Evolutionary conservation across 2,888 invertebrate species (phyloP), one percentile per base, ranked within the genome.

Genomic region (Tinea trinotella): DNA sequence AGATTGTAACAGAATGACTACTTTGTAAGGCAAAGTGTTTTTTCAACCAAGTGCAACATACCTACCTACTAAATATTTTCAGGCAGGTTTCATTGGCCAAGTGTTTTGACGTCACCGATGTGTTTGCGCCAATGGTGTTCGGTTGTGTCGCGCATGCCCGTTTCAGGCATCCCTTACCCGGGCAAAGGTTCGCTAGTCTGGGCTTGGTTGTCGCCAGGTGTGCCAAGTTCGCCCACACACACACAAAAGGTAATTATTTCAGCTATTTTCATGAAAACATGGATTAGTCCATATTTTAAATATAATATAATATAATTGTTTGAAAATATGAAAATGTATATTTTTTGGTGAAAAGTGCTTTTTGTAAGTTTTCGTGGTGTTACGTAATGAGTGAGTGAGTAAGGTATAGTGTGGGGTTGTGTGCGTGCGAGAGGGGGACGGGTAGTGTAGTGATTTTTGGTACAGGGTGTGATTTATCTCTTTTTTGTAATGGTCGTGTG

Each of bases 41-140:
- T 48, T 48, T 18, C 12, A 4, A 17, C 19, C 3, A 20, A 48
- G 2, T 20, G 48, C 19, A 18, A 9, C n/a, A 15, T 40, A 13
- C 72, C 75, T 83, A 82, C 82, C 84, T 84, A 84, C 82, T 78
- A 80, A n/a, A 80, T 76, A 68, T 44, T 76, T 84, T 84, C 83
- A 83, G 83, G 63, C 56, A 57, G 55, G 9, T 34, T 49, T 59
- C 34, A 82, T 84, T 84, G 82, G 84, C 54, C 55, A 63, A 60
- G 59, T 61, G 61, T 57, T 57, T 70, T 83, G 81, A 82, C 84
- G 82, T 83, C 82, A 82, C 76, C 58, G 60, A 60, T 55, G 48
- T 54, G 56, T 53, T 49, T 58, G 66, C 62, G 62, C 87, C 87
- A 88, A 88, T 78, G 56, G 60, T 59, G 59, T 62, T 58, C 61